These are phyloP conservation scores for Dicranocentrus wangi DNA, from an alignment of 2,888 invertebrate species.

Conservation along the genomic window DNA sequence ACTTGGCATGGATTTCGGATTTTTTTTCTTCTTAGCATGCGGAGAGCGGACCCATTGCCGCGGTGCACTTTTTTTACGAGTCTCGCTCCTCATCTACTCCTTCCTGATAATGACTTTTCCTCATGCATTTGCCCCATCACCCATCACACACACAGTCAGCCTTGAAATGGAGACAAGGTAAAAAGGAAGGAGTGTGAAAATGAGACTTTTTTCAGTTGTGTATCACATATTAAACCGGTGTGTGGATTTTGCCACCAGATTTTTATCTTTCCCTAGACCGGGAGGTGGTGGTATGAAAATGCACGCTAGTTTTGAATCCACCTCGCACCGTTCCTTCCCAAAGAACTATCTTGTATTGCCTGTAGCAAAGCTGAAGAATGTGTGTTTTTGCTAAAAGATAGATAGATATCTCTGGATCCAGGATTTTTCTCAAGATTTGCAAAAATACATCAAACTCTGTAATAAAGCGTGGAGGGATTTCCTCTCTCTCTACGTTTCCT, in stretches of 20 bases:
- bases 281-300: no score
- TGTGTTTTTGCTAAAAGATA: no score
- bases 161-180: constrained; percentile 7
- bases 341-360: no score
- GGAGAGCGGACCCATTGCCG: neutral
- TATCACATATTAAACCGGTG: neutral
- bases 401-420: no score
- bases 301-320: no score
- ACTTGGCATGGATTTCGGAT: constrained; percentile 12
- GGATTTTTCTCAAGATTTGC: no score
- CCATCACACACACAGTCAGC: neutral
- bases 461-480: neutral
- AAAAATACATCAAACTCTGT: neutral
- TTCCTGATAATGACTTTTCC: neutral
- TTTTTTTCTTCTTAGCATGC: neutral
- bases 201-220: neutral
- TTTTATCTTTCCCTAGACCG: no score
- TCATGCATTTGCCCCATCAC: neutral
- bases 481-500: neutral
- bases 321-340: no score
- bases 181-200: neutral
- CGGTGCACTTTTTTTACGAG: neutral
- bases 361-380: no score
- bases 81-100: neutral
- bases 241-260: neutral